phyloP scores from a whole-genome alignment of 2,888 invertebrate genomes.

The Lepidocyrtoides sp. region DNA sequence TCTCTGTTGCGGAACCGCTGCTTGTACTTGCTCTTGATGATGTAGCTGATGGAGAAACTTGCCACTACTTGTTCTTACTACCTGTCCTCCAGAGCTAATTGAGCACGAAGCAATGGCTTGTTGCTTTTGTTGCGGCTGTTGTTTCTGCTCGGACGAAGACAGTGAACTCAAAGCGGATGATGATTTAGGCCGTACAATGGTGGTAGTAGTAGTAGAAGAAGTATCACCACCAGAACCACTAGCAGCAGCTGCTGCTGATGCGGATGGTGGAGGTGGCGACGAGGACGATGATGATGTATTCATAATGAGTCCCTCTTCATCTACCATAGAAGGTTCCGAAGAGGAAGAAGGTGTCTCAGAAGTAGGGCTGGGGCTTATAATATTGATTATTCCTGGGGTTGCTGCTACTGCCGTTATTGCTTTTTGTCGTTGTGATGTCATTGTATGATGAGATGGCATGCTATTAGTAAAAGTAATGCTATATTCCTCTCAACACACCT shows the following conservation, averaged over 20 bases:
- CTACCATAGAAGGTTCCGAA: conserved; percentile 55
- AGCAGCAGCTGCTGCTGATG: conserved; percentile 22
- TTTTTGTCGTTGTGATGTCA: conserved; percentile 55
- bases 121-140: conserved; percentile 19
- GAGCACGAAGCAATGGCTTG: conserved; percentile 39
- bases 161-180: neutral
- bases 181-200: neutral
- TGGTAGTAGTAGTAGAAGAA: neutral
- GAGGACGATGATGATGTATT: conserved; percentile 57
- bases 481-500: neutral
- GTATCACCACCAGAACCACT: neutral
- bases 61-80: conserved; percentile 39
- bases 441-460: conserved; percentile 58
- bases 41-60: conserved; percentile 36
- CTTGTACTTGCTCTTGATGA: conserved; percentile 13
- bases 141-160: conserved; percentile 1
- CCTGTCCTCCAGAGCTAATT: conserved; percentile 55
- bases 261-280: conserved; percentile 4
- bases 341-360: conserved; percentile 66
- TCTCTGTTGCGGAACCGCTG: neutral
- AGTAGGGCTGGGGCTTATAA: conserved; percentile 72
- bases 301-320: conserved; percentile 58
- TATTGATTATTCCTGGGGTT: conserved; percentile 70
- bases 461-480: conserved; percentile 16
- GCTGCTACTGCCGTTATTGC: conserved; percentile 45